A percentile compares a stretch with the other conserved stretches of the same genome.
These are phyloP conservation scores for Labeo catla DNA, from an alignment of 2,113 vertebrate genomes.

Conservation along the genomic window DNA sequence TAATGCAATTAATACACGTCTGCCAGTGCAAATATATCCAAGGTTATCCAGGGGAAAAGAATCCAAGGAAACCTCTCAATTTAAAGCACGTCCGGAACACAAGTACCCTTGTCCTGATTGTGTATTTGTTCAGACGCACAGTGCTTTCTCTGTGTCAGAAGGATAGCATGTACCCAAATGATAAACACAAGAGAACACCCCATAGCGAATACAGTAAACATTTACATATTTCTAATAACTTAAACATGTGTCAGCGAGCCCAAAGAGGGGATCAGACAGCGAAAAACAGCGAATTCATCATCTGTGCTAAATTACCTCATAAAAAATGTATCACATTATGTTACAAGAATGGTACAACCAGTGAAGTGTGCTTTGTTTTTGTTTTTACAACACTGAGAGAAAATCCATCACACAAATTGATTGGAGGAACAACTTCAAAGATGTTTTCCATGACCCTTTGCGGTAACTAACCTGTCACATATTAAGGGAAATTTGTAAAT, in stretches of 20 bases:
- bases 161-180: conserved; percentile 29
- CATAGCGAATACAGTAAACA: conserved; percentile 41
- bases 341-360: background rate
- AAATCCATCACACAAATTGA: background rate
- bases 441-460: background rate
- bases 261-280: background rate
- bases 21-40: background rate
- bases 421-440: background rate
- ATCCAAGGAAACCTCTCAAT: background rate
- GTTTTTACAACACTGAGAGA: background rate
- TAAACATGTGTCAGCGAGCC: conserved; percentile 17
- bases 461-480: background rate
- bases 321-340: conserved; percentile 2
- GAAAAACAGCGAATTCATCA: conserved; percentile 6
- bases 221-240: conserved; percentile 43
- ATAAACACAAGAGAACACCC: conserved; percentile 47
- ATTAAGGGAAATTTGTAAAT: conserved; percentile 23
- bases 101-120: conserved; percentile 3
- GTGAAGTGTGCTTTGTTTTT: background rate
- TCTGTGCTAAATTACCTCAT: conserved; percentile 6
- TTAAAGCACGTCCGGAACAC: background rate
- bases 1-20: background rate
- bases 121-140: background rate
- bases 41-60: background rate
- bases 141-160: background rate